Evolutionary conservation across 2,797 vertebrate genomes (phyloP), one percentile per base, ranked within the genome.

Genomic region (Oryzias sinensis): DNA sequence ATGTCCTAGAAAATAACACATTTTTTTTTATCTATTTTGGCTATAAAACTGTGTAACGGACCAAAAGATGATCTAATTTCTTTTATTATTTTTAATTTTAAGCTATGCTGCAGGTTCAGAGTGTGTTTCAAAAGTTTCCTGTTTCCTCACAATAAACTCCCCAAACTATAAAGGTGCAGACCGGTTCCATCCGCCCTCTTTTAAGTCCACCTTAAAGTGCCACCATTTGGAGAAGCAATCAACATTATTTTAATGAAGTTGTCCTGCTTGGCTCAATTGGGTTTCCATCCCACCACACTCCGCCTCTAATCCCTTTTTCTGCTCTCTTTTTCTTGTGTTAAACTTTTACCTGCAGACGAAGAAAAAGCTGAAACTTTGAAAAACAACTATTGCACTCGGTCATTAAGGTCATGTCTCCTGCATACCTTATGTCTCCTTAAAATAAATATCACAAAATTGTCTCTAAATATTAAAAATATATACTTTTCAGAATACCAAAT

Each of bases 171-270:
- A 13, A 37, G 3, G 2, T 3, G 3, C 33, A 46, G 45, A 72
- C 67, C 50, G 76, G 57, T 72, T 63, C 53, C 58, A 68, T 72
- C 63, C 64, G 20, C 22, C 24, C 45, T 64, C 56, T 0, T 14
- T 37, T 22, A 50, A 48, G n/a, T 61, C 45, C 52, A 64, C 66
- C 76, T 78, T 69, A 73, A 74, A 77, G 63, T 74, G 43, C 59
- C 66, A 51, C 77, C 62, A 64, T 72, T 76, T 72, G 61, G 68
- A 62, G 65, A 72, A 76, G 70, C 65, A 68, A 81, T 81, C 73
- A 70, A 74, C 82, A 75, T 76, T 70, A 70, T 82, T 81, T 77
- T 81, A 79, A 79, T 79, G 74, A 80, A 77, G 61, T 76, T 77
- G 70, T 77, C 64, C 48, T 49, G 64, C 57, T 78, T 56, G 20